Evolutionary conservation across 2,888 invertebrate genomes (phyloP).

Genomic region (Alloplasta piceator): DNA sequence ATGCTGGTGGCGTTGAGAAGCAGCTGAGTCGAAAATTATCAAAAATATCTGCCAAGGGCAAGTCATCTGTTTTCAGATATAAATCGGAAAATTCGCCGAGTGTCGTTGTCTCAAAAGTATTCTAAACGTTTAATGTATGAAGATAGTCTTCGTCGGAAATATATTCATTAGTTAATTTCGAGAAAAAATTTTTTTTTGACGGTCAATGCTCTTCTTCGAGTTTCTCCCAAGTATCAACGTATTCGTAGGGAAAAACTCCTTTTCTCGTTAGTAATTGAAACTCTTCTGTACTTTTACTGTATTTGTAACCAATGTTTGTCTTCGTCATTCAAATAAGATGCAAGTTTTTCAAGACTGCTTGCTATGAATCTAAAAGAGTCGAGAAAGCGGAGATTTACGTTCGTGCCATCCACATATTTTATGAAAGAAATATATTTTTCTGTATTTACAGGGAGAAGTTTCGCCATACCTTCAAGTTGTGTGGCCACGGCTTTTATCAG

Average conservation of each 20-base stretch:
- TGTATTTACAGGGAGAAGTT: constrained; percentile 66
- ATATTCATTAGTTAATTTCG: neutral
- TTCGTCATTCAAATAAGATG: constrained; percentile 29
- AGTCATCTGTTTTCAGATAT: too few species aligned
- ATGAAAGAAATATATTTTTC: constrained; percentile 75
- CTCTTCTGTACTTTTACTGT: constrained; percentile 29
- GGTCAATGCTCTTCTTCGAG: neutral
- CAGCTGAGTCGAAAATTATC: too few species aligned
- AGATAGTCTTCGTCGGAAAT: too few species aligned
- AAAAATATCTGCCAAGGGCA: too few species aligned
- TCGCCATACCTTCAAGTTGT: constrained; percentile 60
- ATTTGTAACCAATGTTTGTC: neutral
- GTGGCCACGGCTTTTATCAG: constrained; percentile 67
- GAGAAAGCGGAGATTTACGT: constrained; percentile 55
- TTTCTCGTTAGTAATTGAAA: too few species aligned
- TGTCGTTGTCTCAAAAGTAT: too few species aligned
- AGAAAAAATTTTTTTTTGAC: neutral
- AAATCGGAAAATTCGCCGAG: too few species aligned
- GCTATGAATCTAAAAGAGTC: constrained; percentile 67
- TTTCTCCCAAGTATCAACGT: too few species aligned
- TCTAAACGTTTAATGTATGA: too few species aligned
- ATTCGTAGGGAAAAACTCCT: too few species aligned
- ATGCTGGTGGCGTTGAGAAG: neutral
- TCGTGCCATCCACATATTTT: constrained; percentile 44
- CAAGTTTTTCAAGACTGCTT: constrained; percentile 33